Conservation (phyloP, 2,797 vertebrate species). For the Sorex maritimensis region DNA sequence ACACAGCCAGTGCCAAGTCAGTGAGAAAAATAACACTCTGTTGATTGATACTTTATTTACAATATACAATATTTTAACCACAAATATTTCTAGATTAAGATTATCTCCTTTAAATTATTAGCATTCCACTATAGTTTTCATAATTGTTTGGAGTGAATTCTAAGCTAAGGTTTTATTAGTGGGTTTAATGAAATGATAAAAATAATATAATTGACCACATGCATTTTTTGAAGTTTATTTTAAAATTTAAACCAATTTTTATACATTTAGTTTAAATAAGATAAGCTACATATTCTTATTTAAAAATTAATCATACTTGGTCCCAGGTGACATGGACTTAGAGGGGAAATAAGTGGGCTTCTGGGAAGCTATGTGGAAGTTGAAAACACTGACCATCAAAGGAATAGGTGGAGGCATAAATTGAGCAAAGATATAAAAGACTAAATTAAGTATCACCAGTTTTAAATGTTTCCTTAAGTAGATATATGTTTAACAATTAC, state of each 20-base stretch:
- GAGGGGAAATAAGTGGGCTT: not conserved
- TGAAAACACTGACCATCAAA: rapidly evolving
- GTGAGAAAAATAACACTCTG: constrained; percentile 43
- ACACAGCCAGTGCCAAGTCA: constrained; percentile 14
- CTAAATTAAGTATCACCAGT: not conserved
- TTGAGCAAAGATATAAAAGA: not conserved
- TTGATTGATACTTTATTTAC: constrained; percentile 54
- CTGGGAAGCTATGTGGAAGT: not conserved
- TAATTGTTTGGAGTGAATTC: not conserved
- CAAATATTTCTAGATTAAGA: constrained; percentile 45
- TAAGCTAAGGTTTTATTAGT: not conserved
- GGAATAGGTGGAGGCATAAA: not conserved
- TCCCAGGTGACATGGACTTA: not conserved
- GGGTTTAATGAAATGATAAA: not conserved
- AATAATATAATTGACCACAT: too few species aligned
- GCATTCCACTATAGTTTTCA: constrained; percentile 34
- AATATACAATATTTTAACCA: constrained; percentile 65
- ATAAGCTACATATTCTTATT: not conserved
- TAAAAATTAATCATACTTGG: not conserved
- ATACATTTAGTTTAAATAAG: too few species aligned
- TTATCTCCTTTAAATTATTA: not conserved
- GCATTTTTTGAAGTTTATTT: too few species aligned
- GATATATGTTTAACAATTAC: not conserved
- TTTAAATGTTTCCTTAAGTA: constrained; percentile 21
- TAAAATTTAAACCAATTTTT: too few species aligned